Base-by-base conservation (phyloP, 2,888 invertebrate species). In the Catocala fraxini region DNA sequence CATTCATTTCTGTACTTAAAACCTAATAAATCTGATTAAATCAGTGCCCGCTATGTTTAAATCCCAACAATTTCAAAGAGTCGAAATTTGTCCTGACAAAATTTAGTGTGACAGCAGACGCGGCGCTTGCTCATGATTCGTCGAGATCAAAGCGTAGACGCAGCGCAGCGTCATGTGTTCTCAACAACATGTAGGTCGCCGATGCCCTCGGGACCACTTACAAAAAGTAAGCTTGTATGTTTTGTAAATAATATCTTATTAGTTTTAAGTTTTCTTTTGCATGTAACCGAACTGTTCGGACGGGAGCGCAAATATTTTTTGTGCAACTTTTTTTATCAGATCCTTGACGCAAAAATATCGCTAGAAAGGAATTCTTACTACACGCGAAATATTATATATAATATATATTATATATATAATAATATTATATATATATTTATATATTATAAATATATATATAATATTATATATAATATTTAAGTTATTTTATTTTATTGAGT, bases 21-120 rank as follows among this genome's bases (percentile, higher is more conserved):
- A 75, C 79, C 73, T 81, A 84, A 90, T 91, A 91, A 92, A 92
- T 92, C 82, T 82, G 82, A 89, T 89, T 82, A 85, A 89, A 85
- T 85, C 87, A 85, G 79, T 83, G 80, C 80, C 84, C 70, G 74
- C 66, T 74, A 75, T 69, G 75, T 81, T 81, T 84, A 85, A 82
- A 84, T 82, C 82, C 79, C 72, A 71, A 83, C 82, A 84, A 91
- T 92, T 89, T 92, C 91, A 91, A 90, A 90, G 89, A 88, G 83
- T 88, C 84, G 85, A 90, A 92, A 93, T 93, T 93, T 92, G 92
- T 93, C 92, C 79, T 83, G 90, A 90, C 92, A 88, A 87, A 85
- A 92, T 93, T 93, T 92, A 93, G 82, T 86, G 83, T 74, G 89
- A 85, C 89, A 85, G 80, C 68, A 59, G 59, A 51, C 49, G 75